phyloP scores from a whole-genome alignment of 1,140 invertebrate genomes.

The Contarinia nasturtii region DNA sequence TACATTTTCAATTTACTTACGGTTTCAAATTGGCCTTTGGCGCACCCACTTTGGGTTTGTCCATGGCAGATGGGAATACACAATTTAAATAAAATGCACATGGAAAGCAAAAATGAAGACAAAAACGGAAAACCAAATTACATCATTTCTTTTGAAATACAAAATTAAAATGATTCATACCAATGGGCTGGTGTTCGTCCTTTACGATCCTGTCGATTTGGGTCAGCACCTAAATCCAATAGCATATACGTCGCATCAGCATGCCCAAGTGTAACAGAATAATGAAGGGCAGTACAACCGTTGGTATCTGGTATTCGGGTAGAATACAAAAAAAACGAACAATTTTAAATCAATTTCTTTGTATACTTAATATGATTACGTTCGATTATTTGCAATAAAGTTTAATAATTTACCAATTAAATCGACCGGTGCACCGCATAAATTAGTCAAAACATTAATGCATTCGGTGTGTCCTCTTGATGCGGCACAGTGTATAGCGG shows the following conservation, averaged over 20 bases:
- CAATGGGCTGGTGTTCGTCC: constrained; percentile 58
- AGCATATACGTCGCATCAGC: constrained; percentile 81
- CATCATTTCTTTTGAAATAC: background rate
- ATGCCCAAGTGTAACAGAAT: constrained; percentile 88
- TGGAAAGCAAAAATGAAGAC: constrained; percentile 5
- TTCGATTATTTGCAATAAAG: background rate
- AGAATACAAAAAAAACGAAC: background rate
- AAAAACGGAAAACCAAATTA: constrained; percentile 7
- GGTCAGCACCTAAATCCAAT: constrained; percentile 70
- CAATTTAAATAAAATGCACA: constrained; percentile 37
- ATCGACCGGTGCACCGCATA: constrained; percentile 74
- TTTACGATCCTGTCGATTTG: constrained; percentile 80
- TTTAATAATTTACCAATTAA: constrained; percentile 23
- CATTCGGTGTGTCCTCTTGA: constrained; percentile 86
- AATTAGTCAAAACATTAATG: constrained; percentile 71
- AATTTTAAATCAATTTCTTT: background rate
- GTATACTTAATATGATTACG: too few relatives aligned
- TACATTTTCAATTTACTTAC: too few relatives aligned
- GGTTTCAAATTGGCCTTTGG: constrained; percentile 72
- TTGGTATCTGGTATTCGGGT: constrained; percentile 43
- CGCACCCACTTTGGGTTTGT: too few relatives aligned
- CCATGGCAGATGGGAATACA: too few relatives aligned
- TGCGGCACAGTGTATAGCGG: constrained; percentile 88
- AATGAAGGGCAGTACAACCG: constrained; percentile 89
- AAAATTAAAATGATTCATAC: background rate